These are phyloP conservation scores for Anomalospiza imberbis DNA, from an alignment of 2,797 vertebrate species.

Conservation along the genomic window DNA sequence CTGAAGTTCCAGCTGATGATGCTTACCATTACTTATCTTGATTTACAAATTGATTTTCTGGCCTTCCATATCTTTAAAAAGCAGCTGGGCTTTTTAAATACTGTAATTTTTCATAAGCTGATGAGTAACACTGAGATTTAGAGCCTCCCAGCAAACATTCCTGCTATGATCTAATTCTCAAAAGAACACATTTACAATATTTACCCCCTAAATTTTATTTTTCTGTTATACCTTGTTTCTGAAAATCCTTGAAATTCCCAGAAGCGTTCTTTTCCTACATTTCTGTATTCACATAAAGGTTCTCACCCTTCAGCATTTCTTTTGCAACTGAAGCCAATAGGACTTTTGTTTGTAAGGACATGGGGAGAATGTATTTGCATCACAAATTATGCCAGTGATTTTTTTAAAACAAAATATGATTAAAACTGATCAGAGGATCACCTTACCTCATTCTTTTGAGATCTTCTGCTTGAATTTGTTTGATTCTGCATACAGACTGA, in stretches of 20 bases:
- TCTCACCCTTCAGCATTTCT: not conserved
- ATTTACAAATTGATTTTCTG: constrained; percentile 67
- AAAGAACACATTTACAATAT: constrained; percentile 27
- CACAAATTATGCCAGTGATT: not conserved
- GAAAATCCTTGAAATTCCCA: not conserved
- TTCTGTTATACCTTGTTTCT: not conserved
- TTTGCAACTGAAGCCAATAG: not conserved
- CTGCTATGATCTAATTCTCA: not conserved
- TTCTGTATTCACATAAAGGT: not conserved
- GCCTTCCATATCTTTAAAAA: constrained; percentile 55
- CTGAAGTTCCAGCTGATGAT: not conserved
- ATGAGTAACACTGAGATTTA: constrained; percentile 58
- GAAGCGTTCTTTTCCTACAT: not conserved
- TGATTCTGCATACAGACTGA: not conserved
- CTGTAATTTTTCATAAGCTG: constrained; percentile 57
- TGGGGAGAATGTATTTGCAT: not conserved
- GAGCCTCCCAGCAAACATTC: constrained; percentile 2
- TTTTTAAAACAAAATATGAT: not conserved
- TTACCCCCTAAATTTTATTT: constrained; percentile 6
- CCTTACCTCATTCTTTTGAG: not conserved
- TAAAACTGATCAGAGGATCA: not conserved
- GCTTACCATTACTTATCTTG: constrained; percentile 33
- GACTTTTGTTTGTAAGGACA: not conserved
- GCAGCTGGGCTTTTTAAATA: constrained; percentile 39
- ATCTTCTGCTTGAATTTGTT: not conserved